Evolutionary conservation across 1,140 invertebrate species (phyloP).

Genomic region (Papilio machaon): DNA sequence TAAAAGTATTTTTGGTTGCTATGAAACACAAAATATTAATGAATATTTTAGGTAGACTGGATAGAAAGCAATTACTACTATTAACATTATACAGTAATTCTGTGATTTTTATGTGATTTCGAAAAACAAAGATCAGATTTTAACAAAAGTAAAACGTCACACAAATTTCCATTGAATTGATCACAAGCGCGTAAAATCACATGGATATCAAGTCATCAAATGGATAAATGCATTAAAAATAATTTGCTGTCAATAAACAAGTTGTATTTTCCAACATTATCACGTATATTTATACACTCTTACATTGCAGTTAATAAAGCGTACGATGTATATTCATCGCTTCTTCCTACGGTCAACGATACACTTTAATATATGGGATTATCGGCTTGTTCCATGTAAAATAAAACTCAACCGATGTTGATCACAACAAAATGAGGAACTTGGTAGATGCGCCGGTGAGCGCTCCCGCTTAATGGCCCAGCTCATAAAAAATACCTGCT

Average conservation of each 20-base stretch:
- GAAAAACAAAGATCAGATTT: too few relatives aligned
- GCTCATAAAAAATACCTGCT: constrained; percentile 28
- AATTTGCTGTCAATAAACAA: neutral
- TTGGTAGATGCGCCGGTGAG: constrained; percentile 27
- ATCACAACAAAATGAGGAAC: constrained; percentile 36
- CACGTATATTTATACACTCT: constrained; percentile 4
- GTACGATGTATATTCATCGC: neutral
- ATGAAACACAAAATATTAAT: neutral
- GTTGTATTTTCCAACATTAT: neutral
- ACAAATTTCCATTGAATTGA: neutral
- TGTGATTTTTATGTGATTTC: too few relatives aligned
- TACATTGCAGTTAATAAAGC: constrained; percentile 30
- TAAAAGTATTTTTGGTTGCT: neutral
- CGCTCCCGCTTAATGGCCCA: constrained; percentile 26
- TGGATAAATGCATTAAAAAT: neutral
- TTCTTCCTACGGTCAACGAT: constrained; percentile 10
- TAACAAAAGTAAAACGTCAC: neutral
- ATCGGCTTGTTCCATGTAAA: constrained; percentile 14
- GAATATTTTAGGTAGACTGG: neutral
- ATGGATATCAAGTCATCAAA: neutral
- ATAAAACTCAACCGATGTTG: constrained; percentile 23
- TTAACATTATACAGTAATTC: too few relatives aligned
- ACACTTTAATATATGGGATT: constrained; percentile 27
- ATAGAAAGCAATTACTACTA: neutral
- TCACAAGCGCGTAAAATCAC: neutral